These are phyloP conservation scores for Pristionchus japonicus DNA, from an alignment of 2,888 invertebrate species.

Conservation along the genomic window DNA sequence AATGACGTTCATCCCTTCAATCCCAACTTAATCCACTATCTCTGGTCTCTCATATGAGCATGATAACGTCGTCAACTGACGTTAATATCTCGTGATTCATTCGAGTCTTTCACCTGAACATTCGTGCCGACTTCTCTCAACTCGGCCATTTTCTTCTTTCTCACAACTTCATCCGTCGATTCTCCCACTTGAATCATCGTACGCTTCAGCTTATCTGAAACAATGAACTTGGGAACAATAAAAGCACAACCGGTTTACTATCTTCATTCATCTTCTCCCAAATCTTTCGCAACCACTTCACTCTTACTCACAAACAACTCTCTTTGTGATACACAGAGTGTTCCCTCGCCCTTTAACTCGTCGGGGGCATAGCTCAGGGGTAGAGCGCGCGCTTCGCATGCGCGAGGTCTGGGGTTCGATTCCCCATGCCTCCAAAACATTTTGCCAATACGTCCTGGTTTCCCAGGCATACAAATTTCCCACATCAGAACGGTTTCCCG, in stretches of 20 bases:
- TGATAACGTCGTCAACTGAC: neutral
- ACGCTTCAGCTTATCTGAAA: constrained; percentile 33
- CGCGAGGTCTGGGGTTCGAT: constrained; percentile 74
- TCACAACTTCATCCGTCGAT: constrained; percentile 78
- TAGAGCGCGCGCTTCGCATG: constrained; percentile 75
- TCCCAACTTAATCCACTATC: neutral
- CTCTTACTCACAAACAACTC: neutral
- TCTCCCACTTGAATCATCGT: constrained; percentile 80
- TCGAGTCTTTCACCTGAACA: constrained; percentile 51
- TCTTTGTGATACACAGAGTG: neutral
- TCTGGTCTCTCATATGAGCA: neutral
- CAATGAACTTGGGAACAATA: neutral
- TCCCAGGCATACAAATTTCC: no score
- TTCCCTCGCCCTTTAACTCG: neutral
- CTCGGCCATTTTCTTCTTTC: constrained; percentile 49
- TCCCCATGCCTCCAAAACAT: constrained; percentile 64
- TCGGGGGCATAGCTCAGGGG: constrained; percentile 73
- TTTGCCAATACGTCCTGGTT: no score
- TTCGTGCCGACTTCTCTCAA: constrained; percentile 52
- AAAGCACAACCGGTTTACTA: neutral
- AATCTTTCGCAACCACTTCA: neutral
- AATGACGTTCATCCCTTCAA: neutral
- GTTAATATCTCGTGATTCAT: neutral
- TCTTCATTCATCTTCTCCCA: neutral
- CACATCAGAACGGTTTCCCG: no score